phyloP scores from a whole-genome alignment of 1,140 invertebrate species.

The Lepidurus packardi region DNA sequence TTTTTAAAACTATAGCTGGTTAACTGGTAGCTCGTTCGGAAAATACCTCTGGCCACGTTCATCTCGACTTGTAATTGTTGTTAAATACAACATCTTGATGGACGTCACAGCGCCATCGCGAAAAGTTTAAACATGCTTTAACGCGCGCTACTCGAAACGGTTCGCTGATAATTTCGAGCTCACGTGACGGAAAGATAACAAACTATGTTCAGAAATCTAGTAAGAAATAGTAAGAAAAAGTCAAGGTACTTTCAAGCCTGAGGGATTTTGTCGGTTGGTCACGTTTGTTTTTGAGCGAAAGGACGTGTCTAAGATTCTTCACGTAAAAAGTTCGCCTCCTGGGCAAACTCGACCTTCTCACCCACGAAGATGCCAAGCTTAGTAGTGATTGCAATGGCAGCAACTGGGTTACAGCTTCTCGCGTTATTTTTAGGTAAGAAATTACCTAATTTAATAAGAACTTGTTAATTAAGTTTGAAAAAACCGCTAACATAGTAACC shows the following conservation, averaged over 20 bases:
- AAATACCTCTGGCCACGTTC: background rate
- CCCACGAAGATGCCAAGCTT: background rate
- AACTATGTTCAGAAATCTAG: background rate
- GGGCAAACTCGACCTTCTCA: background rate
- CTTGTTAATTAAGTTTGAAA: too few species aligned
- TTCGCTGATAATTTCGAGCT: background rate
- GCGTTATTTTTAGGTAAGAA: background rate
- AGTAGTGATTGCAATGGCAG: background rate
- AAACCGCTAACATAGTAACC: too few species aligned
- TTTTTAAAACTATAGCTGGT: too few species aligned
- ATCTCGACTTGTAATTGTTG: background rate
- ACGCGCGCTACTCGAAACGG: background rate
- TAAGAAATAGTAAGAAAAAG: background rate
- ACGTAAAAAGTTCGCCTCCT: background rate
- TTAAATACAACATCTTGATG: background rate
- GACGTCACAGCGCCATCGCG: background rate
- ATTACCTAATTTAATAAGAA: too few species aligned
- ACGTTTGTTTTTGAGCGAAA: conserved; percentile 3
- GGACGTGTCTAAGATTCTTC: background rate
- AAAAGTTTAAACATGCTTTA: background rate
- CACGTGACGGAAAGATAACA: background rate
- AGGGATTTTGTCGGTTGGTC: background rate
- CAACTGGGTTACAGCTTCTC: background rate
- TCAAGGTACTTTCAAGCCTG: background rate
- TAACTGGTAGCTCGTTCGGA: background rate